Conservation (phyloP, 1,140 invertebrate species). For the Tribolium madens region DNA sequence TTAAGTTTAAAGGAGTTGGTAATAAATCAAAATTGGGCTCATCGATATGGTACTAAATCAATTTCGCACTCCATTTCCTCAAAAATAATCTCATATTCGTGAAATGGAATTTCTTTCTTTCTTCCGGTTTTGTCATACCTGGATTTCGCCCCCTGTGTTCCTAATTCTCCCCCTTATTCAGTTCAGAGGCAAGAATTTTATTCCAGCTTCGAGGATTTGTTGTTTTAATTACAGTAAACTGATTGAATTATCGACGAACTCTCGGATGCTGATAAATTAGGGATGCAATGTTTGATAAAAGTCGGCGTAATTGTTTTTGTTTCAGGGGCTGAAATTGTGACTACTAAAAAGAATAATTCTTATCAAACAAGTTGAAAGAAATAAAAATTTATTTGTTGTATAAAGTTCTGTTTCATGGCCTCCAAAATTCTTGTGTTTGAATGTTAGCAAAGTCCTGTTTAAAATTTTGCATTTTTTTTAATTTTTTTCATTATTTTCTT, state of each 20-base stretch:
- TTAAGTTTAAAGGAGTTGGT: not conserved
- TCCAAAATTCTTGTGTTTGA: too few species aligned
- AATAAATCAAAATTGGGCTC: slow-evolving; percentile 20
- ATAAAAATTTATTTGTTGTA: too few species aligned
- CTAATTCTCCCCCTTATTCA: slow-evolving; percentile 3
- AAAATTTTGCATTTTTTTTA: too few species aligned
- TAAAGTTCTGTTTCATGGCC: too few species aligned
- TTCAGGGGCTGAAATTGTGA: not conserved
- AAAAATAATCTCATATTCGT: slow-evolving; percentile 33
- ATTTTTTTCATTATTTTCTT: too few species aligned
- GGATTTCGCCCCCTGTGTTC: slow-evolving; percentile 2
- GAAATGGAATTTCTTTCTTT: slow-evolving; percentile 32
- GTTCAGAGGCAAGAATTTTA: slow-evolving; percentile 33
- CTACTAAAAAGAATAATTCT: too few species aligned
- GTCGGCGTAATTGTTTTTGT: slow-evolving; percentile 19
- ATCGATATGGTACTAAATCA: slow-evolving; percentile 40
- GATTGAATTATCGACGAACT: slow-evolving; percentile 19
- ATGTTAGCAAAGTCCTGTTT: too few species aligned
- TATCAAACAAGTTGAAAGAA: too few species aligned
- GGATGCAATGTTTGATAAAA: slow-evolving; percentile 24
- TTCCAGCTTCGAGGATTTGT: not conserved
- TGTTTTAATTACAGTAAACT: slow-evolving; percentile 27
- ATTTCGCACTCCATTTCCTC: slow-evolving; percentile 34
- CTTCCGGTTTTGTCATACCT: slow-evolving; percentile 19
- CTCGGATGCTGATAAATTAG: slow-evolving; percentile 23